These are phyloP conservation scores for Galaxias olidus DNA, from an alignment of 2,797 vertebrate species.

Conservation along the genomic window DNA sequence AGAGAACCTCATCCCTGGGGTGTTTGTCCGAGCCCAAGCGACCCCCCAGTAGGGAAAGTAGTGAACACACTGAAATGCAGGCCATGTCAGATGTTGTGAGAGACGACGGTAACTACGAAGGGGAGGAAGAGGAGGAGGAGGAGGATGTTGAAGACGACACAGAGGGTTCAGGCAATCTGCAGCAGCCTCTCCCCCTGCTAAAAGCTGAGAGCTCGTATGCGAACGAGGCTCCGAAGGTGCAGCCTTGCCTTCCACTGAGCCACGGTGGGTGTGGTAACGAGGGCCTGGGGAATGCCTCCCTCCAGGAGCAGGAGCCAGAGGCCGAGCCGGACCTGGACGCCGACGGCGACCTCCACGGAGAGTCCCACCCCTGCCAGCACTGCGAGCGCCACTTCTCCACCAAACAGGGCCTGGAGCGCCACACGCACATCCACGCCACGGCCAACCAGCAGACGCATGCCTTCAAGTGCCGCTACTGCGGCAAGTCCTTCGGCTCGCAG, in stretches of 20 bases:
- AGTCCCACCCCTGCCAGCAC: conserved; percentile 87
- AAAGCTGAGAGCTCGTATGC: conserved; percentile 40
- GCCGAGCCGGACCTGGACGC: conserved; percentile 74
- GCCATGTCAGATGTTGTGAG: conserved; percentile 37
- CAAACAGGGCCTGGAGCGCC: conserved; percentile 94
- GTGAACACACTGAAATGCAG: conserved; percentile 44
- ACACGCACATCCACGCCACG: conserved; percentile 91
- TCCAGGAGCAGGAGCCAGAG: conserved; percentile 57
- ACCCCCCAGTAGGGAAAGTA: conserved; percentile 57
- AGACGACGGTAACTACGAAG: conserved; percentile 45
- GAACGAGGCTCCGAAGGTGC: conserved; percentile 63
- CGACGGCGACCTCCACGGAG: conserved; percentile 80
- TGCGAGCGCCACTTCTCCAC: conserved; percentile 94
- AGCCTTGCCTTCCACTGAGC: conserved; percentile 55
- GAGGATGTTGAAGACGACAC: conserved; percentile 33
- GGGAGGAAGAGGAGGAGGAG: conserved; percentile 43
- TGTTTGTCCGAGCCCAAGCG: conserved; percentile 74
- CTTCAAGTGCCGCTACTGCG: conserved; percentile 94
- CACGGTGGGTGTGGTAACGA: conserved; percentile 41
- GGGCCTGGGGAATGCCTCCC: conserved; percentile 53
- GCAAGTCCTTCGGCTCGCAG: conserved; percentile 94
- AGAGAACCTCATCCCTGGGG: conserved; percentile 66
- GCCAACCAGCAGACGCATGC: conserved; percentile 79
- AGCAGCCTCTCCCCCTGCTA: conserved; percentile 41
- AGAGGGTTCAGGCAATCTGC: conserved; percentile 58